These are phyloP conservation scores for Drosophila ustulata DNA, from an alignment of 2,888 invertebrate genomes.

Conservation along the genomic window DNA sequence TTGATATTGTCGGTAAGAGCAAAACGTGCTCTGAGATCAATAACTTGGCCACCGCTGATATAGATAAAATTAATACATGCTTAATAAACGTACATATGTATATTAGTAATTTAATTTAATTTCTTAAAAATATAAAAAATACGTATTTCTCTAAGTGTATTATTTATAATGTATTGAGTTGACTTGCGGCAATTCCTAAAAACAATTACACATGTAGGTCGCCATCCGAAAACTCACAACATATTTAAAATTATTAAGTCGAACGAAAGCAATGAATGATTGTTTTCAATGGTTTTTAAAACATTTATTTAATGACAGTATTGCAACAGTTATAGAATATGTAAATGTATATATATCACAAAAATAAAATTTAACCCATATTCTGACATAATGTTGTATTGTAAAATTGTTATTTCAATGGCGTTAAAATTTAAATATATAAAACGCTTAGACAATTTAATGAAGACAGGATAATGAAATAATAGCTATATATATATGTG, in stretches of 20 bases:
- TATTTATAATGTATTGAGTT: slow-evolving; percentile 16
- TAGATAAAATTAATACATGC: not conserved
- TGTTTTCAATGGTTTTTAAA: slow-evolving; percentile 12
- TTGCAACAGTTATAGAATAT: slow-evolving; percentile 17
- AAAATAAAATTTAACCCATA: not conserved
- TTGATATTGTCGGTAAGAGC: too few relatives aligned
- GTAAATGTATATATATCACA: not conserved
- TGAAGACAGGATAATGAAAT: not conserved
- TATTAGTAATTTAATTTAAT: slow-evolving; percentile 7
- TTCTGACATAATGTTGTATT: slow-evolving; percentile 6
- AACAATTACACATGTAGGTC: slow-evolving; percentile 1
- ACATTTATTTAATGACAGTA: not conserved
- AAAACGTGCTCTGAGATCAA: not conserved
- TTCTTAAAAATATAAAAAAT: not conserved
- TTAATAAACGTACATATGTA: not conserved
- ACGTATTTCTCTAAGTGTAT: not conserved
- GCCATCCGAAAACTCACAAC: not conserved
- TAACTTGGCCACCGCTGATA: too few relatives aligned
- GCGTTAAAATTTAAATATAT: slow-evolving; percentile 10
- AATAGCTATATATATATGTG: not conserved
- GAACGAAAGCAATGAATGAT: slow-evolving; percentile 5
- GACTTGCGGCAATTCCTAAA: slow-evolving; percentile 4
- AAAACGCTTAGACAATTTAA: slow-evolving; percentile 26
- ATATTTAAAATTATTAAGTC: slow-evolving; percentile 6
- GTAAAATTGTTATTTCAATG: slow-evolving; percentile 11